Evolutionary conservation across 2,888 invertebrate species (phyloP), one percentile per base, ranked within the genome.

Genomic region (Coremacera marginata): DNA sequence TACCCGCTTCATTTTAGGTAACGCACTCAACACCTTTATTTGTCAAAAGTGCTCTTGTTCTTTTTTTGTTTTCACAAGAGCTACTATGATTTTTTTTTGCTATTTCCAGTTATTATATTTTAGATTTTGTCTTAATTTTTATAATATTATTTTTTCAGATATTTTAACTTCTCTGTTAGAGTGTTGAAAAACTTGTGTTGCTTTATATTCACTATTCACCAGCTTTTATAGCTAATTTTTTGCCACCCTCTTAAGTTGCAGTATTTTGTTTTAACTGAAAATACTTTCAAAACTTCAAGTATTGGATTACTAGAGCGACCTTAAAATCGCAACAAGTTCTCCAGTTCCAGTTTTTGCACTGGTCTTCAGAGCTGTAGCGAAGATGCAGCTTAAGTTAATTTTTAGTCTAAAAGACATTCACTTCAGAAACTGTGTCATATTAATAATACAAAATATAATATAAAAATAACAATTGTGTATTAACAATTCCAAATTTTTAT

Each of bases 131-230:
- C 34, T 8, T 60, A 2, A 60, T 25, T 57, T 3, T 1, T 8
- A 25, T 8, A 31, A 31, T 8, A n/a, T 2, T 25, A 63, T 77
- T 31, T 31, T 31, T 31, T n/a, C n/a, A 31, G 5, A 31, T 31
- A 31, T 4, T 77, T 78, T 79, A 78, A 81, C 82, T 81, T 77
- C 63, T 80, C 72, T 60, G 76, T 63, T 74, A 75, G 79, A 81
- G 78, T 79, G 80, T 71, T 79, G 78, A 74, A 80, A 80, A 79
- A 81, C 80, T 81, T 81, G 77, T 83, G 82, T 79, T 82, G 72
- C 31, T 52, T 16, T 16, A 27, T 22, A 52, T 34, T 31, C 14
- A 22, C 22, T 34, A 14, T n/a, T n/a, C 19, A 14, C 3, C 8
- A 37, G 49, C 65, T 67, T 74, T 74, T 74, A 74, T 74, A 74